Percentiles rank a stretch among this genome's conserved stretches.
These are phyloP conservation scores for Gobio occitaniae DNA, from an alignment of 2,797 vertebrate species.

Conservation along the genomic window DNA sequence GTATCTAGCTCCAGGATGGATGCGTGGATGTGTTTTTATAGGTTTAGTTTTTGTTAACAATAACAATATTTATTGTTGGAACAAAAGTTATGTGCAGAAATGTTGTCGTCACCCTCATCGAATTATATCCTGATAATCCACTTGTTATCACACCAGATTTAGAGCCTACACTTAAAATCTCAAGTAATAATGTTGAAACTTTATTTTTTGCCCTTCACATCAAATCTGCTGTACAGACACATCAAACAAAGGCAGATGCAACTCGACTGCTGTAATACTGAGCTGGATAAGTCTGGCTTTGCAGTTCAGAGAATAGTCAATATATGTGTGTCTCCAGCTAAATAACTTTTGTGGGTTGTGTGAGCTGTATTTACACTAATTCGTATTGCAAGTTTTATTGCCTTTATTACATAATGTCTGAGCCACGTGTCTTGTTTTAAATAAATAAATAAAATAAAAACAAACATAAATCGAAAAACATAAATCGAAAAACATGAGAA, in stretches of 20 bases:
- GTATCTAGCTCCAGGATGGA: too few species aligned
- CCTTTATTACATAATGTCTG: constrained; percentile 2
- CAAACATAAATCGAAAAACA: background rate
- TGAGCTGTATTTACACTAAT: constrained; percentile 16
- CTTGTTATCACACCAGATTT: background rate
- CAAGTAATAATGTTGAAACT: constrained; percentile 23
- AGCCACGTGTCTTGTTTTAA: constrained; percentile 8
- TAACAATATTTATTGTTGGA: background rate
- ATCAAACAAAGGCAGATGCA: constrained; percentile 42
- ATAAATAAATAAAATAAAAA: background rate
- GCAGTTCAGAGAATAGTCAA: constrained; percentile 15
- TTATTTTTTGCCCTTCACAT: background rate
- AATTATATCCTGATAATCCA: background rate
- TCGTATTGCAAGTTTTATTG: constrained; percentile 8
- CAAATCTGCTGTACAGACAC: constrained; percentile 26
- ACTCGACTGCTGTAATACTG: constrained; percentile 13
- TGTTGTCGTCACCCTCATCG: background rate
- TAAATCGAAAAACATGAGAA: too few species aligned
- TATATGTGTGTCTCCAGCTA: constrained; percentile 33
- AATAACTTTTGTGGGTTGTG: constrained; percentile 21
- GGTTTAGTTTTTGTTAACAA: background rate
- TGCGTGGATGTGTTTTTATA: background rate
- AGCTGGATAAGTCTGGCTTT: constrained; percentile 28
- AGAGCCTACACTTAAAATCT: constrained; percentile 4
- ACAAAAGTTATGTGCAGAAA: background rate